These are phyloP conservation scores for Drosophila ambigua DNA, from an alignment of 1,140 invertebrate species.

Conservation along the genomic window DNA sequence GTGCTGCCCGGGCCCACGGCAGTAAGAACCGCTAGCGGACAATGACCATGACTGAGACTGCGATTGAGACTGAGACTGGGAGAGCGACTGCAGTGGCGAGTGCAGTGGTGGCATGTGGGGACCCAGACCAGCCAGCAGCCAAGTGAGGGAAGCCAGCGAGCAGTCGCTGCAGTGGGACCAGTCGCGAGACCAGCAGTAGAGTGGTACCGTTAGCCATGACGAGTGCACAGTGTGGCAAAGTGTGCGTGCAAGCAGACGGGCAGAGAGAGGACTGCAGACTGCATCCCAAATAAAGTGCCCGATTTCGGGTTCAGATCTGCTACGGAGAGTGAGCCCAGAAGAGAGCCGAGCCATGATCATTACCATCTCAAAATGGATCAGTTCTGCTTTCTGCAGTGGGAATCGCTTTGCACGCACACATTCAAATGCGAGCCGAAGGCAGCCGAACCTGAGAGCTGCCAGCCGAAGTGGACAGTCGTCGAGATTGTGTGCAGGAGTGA, in stretches of 20 bases:
- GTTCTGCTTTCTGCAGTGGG: no score
- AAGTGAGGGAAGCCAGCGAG: neutral
- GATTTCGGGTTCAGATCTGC: no score
- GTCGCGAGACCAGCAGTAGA: conserved; percentile 14
- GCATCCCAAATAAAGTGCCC: no score
- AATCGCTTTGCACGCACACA: no score
- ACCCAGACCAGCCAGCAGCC: neutral
- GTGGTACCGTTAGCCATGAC: conserved; percentile 37
- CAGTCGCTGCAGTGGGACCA: conserved; percentile 1
- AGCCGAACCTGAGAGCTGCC: no score
- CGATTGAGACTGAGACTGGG: no score
- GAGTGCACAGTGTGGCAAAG: conserved; percentile 24
- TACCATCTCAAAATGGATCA: neutral
- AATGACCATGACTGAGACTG: conserved; percentile 64
- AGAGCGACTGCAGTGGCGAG: neutral
- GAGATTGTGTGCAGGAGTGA: no score
- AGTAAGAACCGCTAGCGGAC: conserved; percentile 65
- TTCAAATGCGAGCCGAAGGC: no score
- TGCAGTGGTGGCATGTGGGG: neutral
- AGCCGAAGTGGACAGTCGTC: no score
- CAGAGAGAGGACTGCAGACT: neutral
- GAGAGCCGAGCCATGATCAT: neutral
- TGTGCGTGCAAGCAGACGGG: neutral
- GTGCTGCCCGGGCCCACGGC: conserved; percentile 21
- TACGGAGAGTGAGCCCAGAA: no score